Evolutionary conservation across 2,797 vertebrate species (phyloP).

Genomic region (Gallinago nigripennis): DNA sequence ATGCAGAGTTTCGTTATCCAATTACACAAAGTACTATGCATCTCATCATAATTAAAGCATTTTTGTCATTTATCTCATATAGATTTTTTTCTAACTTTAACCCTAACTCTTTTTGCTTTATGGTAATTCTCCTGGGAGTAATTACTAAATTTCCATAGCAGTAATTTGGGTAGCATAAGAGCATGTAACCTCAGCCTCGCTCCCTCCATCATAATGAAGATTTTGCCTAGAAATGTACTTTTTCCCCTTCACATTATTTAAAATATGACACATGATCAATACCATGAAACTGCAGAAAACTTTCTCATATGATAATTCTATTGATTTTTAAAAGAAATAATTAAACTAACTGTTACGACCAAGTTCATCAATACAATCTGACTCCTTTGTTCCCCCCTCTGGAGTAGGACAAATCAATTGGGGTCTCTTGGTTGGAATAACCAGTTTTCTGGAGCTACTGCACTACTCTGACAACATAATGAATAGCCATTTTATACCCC

Average conservation of each 20-base stretch:
- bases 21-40: not conserved
- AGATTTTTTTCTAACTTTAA: constrained; percentile 3
- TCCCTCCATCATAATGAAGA: not conserved
- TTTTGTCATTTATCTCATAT: not conserved
- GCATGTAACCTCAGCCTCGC: not conserved
- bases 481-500: not conserved
- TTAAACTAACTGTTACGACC: constrained; percentile 25
- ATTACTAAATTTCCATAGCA: constrained; percentile 12
- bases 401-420: not conserved
- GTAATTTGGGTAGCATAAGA: not conserved
- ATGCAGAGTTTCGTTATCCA: not conserved
- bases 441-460: not conserved
- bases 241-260: not conserved
- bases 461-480: not conserved
- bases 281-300: constrained; percentile 26
- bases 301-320: constrained; percentile 26
- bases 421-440: not conserved
- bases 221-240: constrained; percentile 4
- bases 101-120: not conserved
- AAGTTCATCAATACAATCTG: constrained; percentile 9
- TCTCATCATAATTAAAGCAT: not conserved
- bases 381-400: not conserved
- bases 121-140: not conserved
- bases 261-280: constrained; percentile 33
- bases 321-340: constrained; percentile 50